Evolutionary conservation across 2,113 vertebrate genomes (phyloP).

Genomic region (Varanus salvator): DNA sequence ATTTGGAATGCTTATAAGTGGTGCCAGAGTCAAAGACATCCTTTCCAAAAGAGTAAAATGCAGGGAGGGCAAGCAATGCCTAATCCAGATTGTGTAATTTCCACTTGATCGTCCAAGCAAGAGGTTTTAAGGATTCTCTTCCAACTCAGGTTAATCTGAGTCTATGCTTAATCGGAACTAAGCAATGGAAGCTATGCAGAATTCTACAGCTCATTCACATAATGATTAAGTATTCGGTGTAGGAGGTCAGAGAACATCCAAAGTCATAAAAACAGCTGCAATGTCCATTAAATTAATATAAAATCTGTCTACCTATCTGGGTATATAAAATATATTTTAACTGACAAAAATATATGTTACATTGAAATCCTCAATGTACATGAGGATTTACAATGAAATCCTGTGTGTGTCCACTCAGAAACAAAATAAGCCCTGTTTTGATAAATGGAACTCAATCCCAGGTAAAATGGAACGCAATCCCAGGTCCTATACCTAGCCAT

Average conservation of each 20-base stretch:
- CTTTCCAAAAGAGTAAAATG: not conserved
- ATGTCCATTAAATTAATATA: not conserved
- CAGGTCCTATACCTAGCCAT: too few relatives aligned
- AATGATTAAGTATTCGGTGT: not conserved
- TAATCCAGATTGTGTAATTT: not conserved
- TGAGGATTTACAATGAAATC: not conserved
- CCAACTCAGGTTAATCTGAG: not conserved
- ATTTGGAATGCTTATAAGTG: not conserved
- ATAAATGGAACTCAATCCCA: too few relatives aligned
- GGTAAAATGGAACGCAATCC: too few relatives aligned
- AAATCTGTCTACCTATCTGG: too few relatives aligned
- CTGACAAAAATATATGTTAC: too few relatives aligned
- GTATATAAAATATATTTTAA: too few relatives aligned
- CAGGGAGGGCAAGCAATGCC: not conserved
- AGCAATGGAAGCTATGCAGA: not conserved
- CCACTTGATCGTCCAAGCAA: not conserved
- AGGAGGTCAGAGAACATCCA: rapidly evolving
- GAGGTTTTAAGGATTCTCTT: not conserved
- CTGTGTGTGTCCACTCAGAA: not conserved
- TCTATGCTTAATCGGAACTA: not conserved
- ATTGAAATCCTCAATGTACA: too few relatives aligned
- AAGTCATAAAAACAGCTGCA: not conserved
- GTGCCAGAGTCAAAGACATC: not conserved
- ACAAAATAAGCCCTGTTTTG: not conserved
- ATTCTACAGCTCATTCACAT: too few relatives aligned